Evolutionary conservation across 2,888 invertebrate species (phyloP).

Genomic region (Phasia obesa): DNA sequence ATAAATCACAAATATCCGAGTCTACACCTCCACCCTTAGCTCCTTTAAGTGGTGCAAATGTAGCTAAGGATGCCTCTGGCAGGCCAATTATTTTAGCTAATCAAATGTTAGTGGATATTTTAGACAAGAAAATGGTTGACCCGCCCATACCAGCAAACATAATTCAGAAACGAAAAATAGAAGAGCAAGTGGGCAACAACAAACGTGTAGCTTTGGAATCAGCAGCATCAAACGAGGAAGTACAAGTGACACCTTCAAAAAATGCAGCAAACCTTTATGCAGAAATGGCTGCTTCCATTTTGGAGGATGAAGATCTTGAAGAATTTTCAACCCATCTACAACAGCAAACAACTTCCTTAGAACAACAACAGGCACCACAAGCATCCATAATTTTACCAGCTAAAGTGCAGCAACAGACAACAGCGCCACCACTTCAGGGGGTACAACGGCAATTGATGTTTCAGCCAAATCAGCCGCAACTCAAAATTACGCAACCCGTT

Average conservation of each 20-base stretch:
- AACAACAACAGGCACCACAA: constrained; percentile 68
- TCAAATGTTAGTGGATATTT: constrained; percentile 91
- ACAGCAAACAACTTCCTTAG: constrained; percentile 46
- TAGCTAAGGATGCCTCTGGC: constrained; percentile 84
- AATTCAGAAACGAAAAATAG: constrained; percentile 74
- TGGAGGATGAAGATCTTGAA: constrained; percentile 89
- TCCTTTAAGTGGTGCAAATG: constrained; percentile 79
- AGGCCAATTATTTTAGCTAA: constrained; percentile 83
- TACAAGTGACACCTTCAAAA: constrained; percentile 84
- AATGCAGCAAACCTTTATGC: constrained; percentile 93
- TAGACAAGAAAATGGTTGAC: constrained; percentile 87
- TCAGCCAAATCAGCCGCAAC: constrained; percentile 76
- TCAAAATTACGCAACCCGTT: constrained; percentile 73
- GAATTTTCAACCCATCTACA: constrained; percentile 76
- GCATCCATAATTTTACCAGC: constrained; percentile 66
- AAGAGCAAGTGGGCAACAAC: constrained; percentile 78
- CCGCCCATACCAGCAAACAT: constrained; percentile 72
- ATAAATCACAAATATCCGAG: constrained; percentile 77
- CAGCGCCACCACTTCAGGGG: constrained; percentile 73
- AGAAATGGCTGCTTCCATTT: constrained; percentile 91
- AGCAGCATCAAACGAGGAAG: constrained; percentile 74
- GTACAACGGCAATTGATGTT: constrained; percentile 81
- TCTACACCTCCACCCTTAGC: constrained; percentile 81
- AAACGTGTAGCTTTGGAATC: constrained; percentile 83
- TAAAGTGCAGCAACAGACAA: constrained; percentile 66